Evolutionary conservation across 2,888 invertebrate genomes (phyloP).

Genomic region (Sphaerophoria taeniata): DNA sequence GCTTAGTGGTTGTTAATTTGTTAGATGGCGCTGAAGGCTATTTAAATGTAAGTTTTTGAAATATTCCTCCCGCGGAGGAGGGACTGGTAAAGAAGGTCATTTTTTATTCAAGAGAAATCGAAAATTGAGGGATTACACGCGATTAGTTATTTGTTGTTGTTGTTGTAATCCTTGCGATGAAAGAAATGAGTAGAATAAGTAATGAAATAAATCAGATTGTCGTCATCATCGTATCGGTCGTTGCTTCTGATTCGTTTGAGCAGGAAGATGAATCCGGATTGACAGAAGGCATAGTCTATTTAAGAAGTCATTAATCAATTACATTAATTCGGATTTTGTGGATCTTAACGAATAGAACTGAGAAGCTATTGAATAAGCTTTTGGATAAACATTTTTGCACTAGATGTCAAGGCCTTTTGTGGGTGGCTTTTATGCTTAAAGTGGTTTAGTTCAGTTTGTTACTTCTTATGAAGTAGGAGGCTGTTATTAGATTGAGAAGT

Average conservation of each 20-base stretch:
- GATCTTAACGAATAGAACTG: background rate
- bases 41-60: background rate
- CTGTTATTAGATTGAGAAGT: too few species aligned
- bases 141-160: background rate
- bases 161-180: too few species aligned
- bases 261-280: background rate
- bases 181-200: background rate
- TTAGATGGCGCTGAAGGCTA: background rate
- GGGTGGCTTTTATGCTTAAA: too few species aligned
- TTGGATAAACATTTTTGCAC: too few species aligned
- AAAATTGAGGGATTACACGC: background rate
- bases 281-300: background rate
- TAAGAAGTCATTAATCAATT: conserved; percentile 2
- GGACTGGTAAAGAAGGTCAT: background rate
- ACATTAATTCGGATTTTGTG: background rate
- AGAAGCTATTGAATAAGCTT: too few species aligned
- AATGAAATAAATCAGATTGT: background rate
- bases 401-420: too few species aligned
- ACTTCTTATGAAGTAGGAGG: too few species aligned
- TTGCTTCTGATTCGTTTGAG: too few species aligned
- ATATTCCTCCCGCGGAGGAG: too few species aligned
- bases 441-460: too few species aligned
- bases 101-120: background rate
- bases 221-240: too few species aligned
- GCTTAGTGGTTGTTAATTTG: conserved; percentile 50